Conservation (phyloP, 2,113 vertebrate genomes). For the Platanista minor region DNA sequence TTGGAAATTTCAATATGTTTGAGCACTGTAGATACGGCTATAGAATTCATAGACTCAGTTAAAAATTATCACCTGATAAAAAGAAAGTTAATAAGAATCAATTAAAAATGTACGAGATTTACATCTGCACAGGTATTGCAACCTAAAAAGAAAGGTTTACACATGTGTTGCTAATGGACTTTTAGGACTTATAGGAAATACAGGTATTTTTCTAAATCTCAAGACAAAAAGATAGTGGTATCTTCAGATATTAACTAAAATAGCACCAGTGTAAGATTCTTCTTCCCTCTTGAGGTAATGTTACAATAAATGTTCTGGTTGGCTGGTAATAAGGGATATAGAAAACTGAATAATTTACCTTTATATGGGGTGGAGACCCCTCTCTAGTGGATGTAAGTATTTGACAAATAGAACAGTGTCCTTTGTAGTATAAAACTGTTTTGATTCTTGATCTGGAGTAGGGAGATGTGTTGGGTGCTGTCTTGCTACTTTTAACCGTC, state of each 20-base stretch:
- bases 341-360: not conserved
- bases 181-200: not conserved
- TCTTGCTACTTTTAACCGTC: not conserved
- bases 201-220: not conserved
- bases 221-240: not conserved
- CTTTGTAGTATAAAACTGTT: not conserved
- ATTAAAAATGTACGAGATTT: not conserved
- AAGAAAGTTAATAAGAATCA: not conserved
- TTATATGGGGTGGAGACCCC: not conserved
- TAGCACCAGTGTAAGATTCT: not conserved
- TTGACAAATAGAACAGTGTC: not conserved
- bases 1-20: not conserved
- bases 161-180: not conserved
- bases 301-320: not conserved
- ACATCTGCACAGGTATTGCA: not conserved
- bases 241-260: not conserved
- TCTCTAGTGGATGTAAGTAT: not conserved
- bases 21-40: not conserved
- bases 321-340: not conserved
- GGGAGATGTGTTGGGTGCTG: not conserved
- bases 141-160: not conserved
- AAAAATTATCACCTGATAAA: not conserved
- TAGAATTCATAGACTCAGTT: not conserved
- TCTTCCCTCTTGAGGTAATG: not conserved
- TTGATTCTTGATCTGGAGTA: not conserved